These are phyloP conservation scores for Silurus glanis DNA, from an alignment of 2,113 vertebrate species.

Conservation along the genomic window DNA sequence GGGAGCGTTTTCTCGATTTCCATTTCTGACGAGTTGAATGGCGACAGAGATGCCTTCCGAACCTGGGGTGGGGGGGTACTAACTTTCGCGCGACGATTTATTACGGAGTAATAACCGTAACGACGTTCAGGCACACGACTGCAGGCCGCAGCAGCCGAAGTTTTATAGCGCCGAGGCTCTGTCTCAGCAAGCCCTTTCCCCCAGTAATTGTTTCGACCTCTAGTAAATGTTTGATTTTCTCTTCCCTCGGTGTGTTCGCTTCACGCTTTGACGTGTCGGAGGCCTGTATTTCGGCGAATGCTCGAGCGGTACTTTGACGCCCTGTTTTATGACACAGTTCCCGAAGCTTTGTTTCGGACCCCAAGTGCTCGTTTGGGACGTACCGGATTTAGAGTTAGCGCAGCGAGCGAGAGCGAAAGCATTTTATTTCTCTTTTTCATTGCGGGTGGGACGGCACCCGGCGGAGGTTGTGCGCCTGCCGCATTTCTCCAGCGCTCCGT, in stretches of 20 bases:
- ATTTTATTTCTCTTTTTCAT: constrained; percentile 43
- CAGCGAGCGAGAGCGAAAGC: constrained; percentile 43
- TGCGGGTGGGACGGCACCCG: constrained; percentile 31
- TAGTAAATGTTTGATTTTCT: constrained; percentile 1
- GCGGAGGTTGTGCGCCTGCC: constrained; percentile 30
- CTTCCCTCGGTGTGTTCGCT: not conserved
- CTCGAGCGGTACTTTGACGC: constrained; percentile 19
- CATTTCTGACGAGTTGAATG: not conserved
- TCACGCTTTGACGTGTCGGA: not conserved
- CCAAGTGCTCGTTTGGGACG: constrained; percentile 35
- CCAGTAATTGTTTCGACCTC: constrained; percentile 12
- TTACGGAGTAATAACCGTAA: not conserved
- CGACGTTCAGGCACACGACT: not conserved
- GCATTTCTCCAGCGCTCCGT: constrained; percentile 47
- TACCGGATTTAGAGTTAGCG: constrained; percentile 30
- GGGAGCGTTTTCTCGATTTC: not conserved
- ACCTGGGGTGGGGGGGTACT: not conserved
- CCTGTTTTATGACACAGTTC: constrained; percentile 36
- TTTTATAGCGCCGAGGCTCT: not conserved
- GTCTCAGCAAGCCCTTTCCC: not conserved
- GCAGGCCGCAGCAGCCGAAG: constrained; percentile 34
- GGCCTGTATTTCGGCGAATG: constrained; percentile 32
- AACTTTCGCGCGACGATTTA: not conserved
- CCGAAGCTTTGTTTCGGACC: constrained; percentile 45
- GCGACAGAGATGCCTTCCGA: not conserved